Base-by-base conservation (phyloP, 30 jellyfish, hydroid and myxozoan species). In the Aurelia sp. region DNA sequence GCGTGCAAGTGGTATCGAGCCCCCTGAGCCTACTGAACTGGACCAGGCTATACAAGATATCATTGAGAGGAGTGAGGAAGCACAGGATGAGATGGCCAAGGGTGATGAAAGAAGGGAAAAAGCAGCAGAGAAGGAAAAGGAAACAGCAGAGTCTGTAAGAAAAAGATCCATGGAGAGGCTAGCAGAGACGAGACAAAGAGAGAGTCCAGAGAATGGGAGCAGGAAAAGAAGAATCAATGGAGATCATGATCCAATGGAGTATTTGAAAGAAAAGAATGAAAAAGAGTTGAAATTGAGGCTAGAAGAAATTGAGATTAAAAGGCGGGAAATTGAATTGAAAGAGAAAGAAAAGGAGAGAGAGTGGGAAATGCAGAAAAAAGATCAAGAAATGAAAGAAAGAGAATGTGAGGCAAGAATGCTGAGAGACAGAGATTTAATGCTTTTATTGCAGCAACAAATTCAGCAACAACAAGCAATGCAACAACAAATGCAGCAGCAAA, bases 261-360 rank as follows among this genome's bases (percentile, higher is more conserved):
- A 68, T 5, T 24, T 68, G 80, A 68, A n/a, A 38, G 80, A 68
- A 38, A 68, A 68, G 18, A 68, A 68, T 68, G 80, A 3, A 68
- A 68, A n/a, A n/a, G 80, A 68, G 33, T 68, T 68, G 60, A 68
- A 15, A n/a, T 7, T 62, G 11, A 68, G 59, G 19, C 6, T 68
- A 55, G 80, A 68, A 8, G 80, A 68, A 68, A 11, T 11, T 68
- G 66, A 68, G 80, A 11, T 68, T 8, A 68, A n/a, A 68, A 18
- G 35, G 80, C 4, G 80, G 35, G 80, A 68, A 68, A 27, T 27
- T 27, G 33, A 27, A 27, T 0, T 27, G 2, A 27, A 27, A 27
- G 33, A 27, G 33, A 27, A 68, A 22, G 80, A 68, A 24, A 68
- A 24, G 80, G 80, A 68, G 44, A 68, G 33, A 16, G 80, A 68